Evolutionary conservation across 2,113 vertebrate genomes (phyloP).

Genomic region (Candoia aspera): DNA sequence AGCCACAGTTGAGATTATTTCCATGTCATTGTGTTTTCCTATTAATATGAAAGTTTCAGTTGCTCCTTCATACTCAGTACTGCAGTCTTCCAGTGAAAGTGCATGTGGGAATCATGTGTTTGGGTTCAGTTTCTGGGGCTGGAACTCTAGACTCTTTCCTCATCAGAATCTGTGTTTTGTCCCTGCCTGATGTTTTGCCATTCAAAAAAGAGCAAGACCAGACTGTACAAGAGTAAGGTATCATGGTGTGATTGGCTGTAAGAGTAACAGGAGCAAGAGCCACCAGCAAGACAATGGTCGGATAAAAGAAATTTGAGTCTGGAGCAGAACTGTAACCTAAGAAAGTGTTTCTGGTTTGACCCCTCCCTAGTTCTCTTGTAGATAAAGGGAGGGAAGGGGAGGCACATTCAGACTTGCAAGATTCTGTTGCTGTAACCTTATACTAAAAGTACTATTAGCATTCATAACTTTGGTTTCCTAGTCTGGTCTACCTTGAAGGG

Average conservation of each 20-base stretch:
- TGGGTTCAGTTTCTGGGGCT: neutral
- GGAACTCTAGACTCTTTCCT: too few relatives aligned
- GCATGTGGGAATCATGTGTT: neutral
- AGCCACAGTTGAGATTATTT: neutral
- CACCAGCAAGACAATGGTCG: neutral
- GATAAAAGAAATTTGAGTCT: neutral
- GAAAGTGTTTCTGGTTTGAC: neutral
- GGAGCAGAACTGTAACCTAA: too few relatives aligned
- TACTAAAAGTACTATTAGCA: neutral
- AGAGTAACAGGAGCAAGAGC: neutral
- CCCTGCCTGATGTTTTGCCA: neutral
- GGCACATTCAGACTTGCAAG: neutral
- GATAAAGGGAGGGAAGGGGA: neutral
- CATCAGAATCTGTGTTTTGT: neutral
- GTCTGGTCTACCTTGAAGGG: neutral
- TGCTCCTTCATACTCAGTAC: too few relatives aligned
- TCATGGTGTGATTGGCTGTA: neutral
- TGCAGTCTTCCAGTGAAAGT: neutral
- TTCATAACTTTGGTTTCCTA: neutral
- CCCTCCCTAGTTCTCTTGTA: neutral
- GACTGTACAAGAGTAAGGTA: neutral
- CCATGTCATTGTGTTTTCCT: neutral
- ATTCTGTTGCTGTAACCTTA: neutral
- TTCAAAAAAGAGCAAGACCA: neutral
- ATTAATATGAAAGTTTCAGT: neutral